Base-by-base conservation (phyloP, 1,140 invertebrate species). In the Parapsyche elsis region DNA sequence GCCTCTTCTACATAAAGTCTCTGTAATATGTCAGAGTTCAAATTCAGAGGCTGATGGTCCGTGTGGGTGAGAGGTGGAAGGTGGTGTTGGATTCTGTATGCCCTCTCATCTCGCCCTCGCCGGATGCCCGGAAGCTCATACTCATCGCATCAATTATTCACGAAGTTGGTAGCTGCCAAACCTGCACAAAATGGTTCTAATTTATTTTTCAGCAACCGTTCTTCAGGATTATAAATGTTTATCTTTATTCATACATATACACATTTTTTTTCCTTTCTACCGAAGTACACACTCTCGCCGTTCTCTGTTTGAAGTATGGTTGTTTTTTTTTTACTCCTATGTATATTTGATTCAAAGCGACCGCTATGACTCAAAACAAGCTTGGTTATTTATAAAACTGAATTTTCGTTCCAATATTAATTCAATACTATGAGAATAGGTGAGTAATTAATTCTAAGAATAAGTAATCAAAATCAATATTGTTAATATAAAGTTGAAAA, bases 61-160 rank as follows among this genome's bases (percentile, higher is more conserved):
- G 21, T 10, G 24, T 12, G 64, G 64, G 12, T 79, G 79, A 80
- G 80, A 46, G 81, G 81, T 49, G 67, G n/a, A n/a, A n/a, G 78
- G 79, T 74, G 81, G 79, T 82, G 80, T 59, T 82, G 80, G 76
- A 76, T 80, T 26, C 71, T 76, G 73, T 80, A 61, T 82, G 76
- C 76, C 81, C 81, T 82, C 77, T 82, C 79, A 82, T 82, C 78
- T 82, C 71, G 81, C 75, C 78, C 71, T 78, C 81, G 78, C 75
- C 79, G 76, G 71, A 80, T 53, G 21, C 53, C 77, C 73, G 70
- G 64, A 67, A 59, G 67, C 79, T 80, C 75, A 76, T 80, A 76
- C 59, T 38, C 76, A 67, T 46, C 59, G 38, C 79, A 80, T 82
- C n/a, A 80, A 82, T 78, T 82, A 82, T 82, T 80, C 81, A 82